A percentile compares a stretch with the other conserved stretches of the same genome.
Evolutionary conservation across 2,797 vertebrate species (phyloP).

Genomic region (Muraenolepis orangiensis): DNA sequence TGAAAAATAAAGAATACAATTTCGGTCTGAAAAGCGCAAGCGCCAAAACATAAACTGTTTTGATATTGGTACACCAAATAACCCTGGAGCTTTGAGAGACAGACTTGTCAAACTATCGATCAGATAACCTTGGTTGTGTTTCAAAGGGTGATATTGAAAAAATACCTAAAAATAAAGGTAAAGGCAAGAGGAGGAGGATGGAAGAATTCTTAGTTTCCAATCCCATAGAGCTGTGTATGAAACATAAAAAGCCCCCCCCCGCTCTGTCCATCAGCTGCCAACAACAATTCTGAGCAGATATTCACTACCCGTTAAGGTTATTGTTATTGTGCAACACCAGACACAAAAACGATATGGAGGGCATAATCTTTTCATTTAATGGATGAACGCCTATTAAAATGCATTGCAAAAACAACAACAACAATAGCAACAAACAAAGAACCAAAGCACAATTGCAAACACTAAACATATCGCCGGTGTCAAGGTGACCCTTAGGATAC

Average conservation of each 20-base stretch:
- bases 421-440: conserved; percentile 19
- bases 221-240: conserved; percentile 33
- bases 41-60: background rate
- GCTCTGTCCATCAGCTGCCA: conserved; percentile 43
- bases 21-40: background rate
- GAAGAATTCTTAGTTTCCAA: conserved; percentile 36
- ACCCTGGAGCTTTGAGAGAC: conserved; percentile 27
- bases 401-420: conserved; percentile 22
- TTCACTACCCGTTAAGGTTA: conserved; percentile 30
- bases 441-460: background rate
- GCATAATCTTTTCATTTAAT: conserved; percentile 10
- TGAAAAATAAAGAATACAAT: background rate
- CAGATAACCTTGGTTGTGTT: conserved; percentile 44
- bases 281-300: conserved; percentile 36
- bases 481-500: background rate
- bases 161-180: background rate
- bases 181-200: conserved; percentile 18
- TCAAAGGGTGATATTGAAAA: conserved; percentile 45
- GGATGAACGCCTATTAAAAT: conserved; percentile 24
- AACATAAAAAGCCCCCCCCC: conserved; percentile 38
- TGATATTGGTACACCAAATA: conserved; percentile 31
- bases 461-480: background rate
- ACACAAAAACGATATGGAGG: conserved; percentile 27
- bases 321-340: conserved; percentile 30
- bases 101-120: conserved; percentile 54